These are phyloP conservation scores for Betta splendens DNA, from an alignment of 2,797 vertebrate genomes.

Conservation along the genomic window DNA sequence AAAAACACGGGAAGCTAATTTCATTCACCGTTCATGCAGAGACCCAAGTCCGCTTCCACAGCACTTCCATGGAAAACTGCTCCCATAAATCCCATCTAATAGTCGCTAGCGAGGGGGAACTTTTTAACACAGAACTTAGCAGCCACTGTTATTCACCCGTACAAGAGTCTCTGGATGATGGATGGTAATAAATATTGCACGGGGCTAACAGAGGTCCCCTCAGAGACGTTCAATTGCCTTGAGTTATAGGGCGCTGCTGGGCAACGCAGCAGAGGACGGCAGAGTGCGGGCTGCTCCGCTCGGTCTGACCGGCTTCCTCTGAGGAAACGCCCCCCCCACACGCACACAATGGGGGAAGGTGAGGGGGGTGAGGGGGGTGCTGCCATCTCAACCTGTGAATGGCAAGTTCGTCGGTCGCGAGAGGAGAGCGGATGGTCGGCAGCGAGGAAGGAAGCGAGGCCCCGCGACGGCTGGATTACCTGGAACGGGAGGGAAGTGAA, in stretches of 20 bases:
- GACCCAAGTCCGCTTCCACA: constrained; percentile 57
- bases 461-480: constrained; percentile 37
- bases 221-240: constrained; percentile 75
- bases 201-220: constrained; percentile 78
- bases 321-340: constrained; percentile 40
- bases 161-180: constrained; percentile 66
- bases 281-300: constrained; percentile 67
- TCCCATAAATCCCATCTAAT: constrained; percentile 76
- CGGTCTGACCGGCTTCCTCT: constrained; percentile 70
- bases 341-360: constrained; percentile 22
- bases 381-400: constrained; percentile 32
- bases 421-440: constrained; percentile 19
- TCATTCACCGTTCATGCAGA: constrained; percentile 34
- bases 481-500: constrained; percentile 32
- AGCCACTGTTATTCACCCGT: constrained; percentile 72
- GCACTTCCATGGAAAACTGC: constrained; percentile 57
- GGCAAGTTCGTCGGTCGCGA: constrained; percentile 34
- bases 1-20: constrained; percentile 33
- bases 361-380: neutral
- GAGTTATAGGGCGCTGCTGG: constrained; percentile 75
- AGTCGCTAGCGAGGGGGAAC: constrained; percentile 68
- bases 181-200: constrained; percentile 79
- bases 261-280: constrained; percentile 68
- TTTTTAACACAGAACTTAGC: constrained; percentile 77
- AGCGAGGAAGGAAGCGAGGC: neutral